Base-by-base conservation (phyloP, 2,888 invertebrate genomes). In the Coremacera marginata region DNA sequence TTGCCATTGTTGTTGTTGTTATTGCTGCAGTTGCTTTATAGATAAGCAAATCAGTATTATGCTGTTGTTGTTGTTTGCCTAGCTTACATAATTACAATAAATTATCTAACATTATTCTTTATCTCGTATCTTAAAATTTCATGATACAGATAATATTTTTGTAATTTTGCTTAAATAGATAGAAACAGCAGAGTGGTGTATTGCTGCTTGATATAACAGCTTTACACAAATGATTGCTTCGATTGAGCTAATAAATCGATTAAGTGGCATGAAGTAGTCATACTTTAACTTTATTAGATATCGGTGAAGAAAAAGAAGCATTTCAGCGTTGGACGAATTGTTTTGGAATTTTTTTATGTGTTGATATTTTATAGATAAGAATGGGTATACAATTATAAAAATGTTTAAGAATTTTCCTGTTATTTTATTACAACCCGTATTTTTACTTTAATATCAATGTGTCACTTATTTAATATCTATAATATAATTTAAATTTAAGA, bases 61-160 rank as follows among this genome's bases (percentile, higher is more conserved):
- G 37, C 31, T 49, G 68, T 68, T 31, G 55, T 52, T 75, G 51
- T 57, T 77, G 63, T 44, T 62, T 25, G 70, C 63, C 72, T 72
- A 55, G 51, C 63, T 73, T 72, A 77, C 76, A 78, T 78, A 78
- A 78, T 80, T 80, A 77, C 74, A 77, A 77, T 80, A 80, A 78
- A 78, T 80, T 73, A 77, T 78, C 74, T 74, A 78, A 76, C 73
- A 78, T 74, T 80, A 73, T 63, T 16, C 73, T 77, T 77, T 78
- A 78, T 80, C 77, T 77, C 25, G 62, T 70, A 77, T 80, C 80
- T 77, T 25, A 73, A 2, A 70, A 49, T 57, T 60, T 19, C 2
- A 44, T 57, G 44, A 11, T n/a, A 68, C 25, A 49, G 44, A 67
- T 67, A 37, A 34, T 60, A 67, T 37, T 34, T 67, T 67, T n/a